These are phyloP conservation scores for Serilophus lunatus DNA, from an alignment of 2,113 vertebrate genomes.

Conservation along the genomic window DNA sequence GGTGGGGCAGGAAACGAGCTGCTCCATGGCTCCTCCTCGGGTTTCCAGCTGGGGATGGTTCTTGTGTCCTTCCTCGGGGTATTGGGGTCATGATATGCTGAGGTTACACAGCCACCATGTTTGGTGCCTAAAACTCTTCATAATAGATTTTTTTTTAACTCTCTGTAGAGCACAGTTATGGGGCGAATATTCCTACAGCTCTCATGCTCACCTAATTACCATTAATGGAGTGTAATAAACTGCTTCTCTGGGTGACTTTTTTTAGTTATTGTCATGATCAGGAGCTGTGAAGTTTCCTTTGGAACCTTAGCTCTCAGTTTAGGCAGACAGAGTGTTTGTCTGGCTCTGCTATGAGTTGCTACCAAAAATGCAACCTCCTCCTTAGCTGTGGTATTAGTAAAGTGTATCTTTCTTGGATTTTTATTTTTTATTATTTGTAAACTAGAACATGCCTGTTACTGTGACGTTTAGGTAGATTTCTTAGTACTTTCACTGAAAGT, in stretches of 20 bases:
- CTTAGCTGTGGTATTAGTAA: not conserved
- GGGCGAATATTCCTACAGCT: not conserved
- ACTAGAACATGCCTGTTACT: not conserved
- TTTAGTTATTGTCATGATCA: not conserved
- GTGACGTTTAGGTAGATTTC: not conserved
- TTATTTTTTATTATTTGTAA: not conserved
- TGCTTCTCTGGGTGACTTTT: not conserved
- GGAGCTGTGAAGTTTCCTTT: not conserved
- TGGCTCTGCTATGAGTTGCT: not conserved
- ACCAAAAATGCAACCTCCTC: not conserved
- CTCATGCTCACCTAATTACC: not conserved
- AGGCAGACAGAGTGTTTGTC: not conserved
- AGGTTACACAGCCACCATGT: not conserved
- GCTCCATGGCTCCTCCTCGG: not conserved
- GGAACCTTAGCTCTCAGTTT: not conserved
- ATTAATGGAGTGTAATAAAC: not conserved
- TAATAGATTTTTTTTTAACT: not conserved
- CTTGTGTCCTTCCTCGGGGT: not conserved
- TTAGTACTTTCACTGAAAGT: accelerated
- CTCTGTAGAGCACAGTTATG: accelerated
- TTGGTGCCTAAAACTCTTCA: not conserved
- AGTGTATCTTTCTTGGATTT: not conserved
- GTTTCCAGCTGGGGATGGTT: not conserved
- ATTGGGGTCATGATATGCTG: not conserved
- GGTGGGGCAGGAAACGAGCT: not conserved